phyloP scores from a whole-genome alignment of 2,113 vertebrate species.

The Limanda limanda region DNA sequence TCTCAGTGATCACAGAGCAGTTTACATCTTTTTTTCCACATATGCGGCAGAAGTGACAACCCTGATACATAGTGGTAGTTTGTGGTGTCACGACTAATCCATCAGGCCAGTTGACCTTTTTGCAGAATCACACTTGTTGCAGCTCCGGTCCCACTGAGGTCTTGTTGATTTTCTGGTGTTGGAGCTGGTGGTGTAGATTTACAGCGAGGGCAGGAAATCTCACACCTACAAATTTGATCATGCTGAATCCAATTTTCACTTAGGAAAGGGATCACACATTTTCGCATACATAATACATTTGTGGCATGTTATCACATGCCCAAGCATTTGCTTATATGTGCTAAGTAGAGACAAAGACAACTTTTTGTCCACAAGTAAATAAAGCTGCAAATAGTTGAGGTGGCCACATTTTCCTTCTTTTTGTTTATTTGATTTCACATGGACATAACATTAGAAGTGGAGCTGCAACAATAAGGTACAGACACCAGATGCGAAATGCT shows the following conservation, averaged over 20 bases:
- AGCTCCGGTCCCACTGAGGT: constrained; percentile 1
- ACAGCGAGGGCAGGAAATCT: background rate
- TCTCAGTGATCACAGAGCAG: background rate
- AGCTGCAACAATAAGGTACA: no score
- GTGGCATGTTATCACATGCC: background rate
- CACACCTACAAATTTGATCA: background rate
- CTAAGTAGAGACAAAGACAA: background rate
- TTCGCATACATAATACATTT: background rate
- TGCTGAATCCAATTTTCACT: background rate
- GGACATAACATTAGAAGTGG: no score
- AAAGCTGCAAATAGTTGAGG: background rate
- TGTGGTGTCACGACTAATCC: constrained; percentile 24
- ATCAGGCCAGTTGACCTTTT: constrained; percentile 31
- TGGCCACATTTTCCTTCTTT: background rate
- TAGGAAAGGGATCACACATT: background rate
- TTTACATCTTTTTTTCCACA: constrained; percentile 1
- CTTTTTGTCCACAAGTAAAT: background rate
- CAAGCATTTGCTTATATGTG: background rate
- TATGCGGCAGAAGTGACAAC: background rate
- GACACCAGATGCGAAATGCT: no score
- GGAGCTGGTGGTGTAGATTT: background rate
- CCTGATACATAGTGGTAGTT: background rate
- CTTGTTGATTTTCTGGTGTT: no score
- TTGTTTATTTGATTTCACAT: no score
- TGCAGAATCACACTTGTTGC: constrained; percentile 29